phyloP scores from a whole-genome alignment of 2,113 vertebrate genomes.

The Lepus europaeus region DNA sequence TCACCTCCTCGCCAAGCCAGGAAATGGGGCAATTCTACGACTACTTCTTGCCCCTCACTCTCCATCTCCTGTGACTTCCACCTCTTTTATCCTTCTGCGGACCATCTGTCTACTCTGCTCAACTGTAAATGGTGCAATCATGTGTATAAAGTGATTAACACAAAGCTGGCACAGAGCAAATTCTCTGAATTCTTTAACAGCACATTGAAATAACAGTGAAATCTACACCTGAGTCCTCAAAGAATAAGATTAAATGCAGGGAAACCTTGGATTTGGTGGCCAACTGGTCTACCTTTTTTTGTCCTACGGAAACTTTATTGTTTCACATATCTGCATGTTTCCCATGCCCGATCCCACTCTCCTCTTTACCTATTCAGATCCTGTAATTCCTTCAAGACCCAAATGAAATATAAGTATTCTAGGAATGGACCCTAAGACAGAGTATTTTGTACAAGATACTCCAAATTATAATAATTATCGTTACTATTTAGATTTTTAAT shows the following conservation, averaged over 20 bases:
- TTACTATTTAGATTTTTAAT: background rate
- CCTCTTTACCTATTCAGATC: background rate
- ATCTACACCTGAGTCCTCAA: background rate
- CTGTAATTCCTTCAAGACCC: slow-evolving; percentile 20
- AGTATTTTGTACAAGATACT: background rate
- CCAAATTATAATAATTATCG: background rate
- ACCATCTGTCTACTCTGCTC: background rate
- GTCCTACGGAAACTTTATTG: background rate
- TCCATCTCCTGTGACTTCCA: background rate
- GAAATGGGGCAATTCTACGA: background rate
- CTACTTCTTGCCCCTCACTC: background rate
- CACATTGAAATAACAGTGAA: background rate
- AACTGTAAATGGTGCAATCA: background rate
- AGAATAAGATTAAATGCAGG: background rate
- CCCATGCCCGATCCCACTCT: background rate
- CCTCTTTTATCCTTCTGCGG: background rate
- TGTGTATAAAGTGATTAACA: background rate
- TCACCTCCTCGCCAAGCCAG: background rate
- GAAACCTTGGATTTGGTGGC: background rate
- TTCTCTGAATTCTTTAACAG: background rate
- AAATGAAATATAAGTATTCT: background rate
- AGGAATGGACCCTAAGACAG: background rate
- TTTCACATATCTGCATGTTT: background rate
- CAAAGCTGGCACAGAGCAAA: background rate
- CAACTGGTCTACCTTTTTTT: background rate